These are phyloP conservation scores for Phalera bucephala DNA, from an alignment of 2,888 invertebrate genomes.

Conservation along the genomic window DNA sequence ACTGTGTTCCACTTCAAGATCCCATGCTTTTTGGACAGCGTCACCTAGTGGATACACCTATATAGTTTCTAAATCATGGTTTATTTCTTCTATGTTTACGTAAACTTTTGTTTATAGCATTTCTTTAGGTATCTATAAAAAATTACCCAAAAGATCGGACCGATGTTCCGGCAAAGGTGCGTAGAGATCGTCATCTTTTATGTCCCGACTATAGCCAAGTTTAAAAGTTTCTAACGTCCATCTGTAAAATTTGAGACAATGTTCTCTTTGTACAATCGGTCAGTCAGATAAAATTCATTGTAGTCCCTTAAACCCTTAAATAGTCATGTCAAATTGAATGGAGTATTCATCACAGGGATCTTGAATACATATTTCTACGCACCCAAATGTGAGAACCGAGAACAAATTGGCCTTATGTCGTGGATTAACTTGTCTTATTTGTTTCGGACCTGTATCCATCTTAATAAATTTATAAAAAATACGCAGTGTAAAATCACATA, in stretches of 20 bases:
- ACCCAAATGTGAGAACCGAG: conserved; percentile 82
- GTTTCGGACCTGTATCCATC: conserved; percentile 75
- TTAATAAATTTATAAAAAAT: conserved; percentile 7
- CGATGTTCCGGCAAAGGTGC: conserved; percentile 87
- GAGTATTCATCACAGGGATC: too few relatives aligned
- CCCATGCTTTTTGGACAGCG: conserved; percentile 85
- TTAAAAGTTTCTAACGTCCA: conserved; percentile 88
- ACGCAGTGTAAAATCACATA: neutral
- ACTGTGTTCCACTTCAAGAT: conserved; percentile 73
- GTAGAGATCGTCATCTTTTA: conserved; percentile 86
- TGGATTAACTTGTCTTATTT: conserved; percentile 68
- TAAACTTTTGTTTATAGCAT: too few relatives aligned
- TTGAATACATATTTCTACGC: too few relatives aligned
- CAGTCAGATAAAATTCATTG: too few relatives aligned
- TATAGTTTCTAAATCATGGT: too few relatives aligned
- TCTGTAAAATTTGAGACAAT: conserved; percentile 72
- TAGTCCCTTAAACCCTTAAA: too few relatives aligned
- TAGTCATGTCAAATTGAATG: too few relatives aligned
- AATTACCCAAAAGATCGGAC: conserved; percentile 77
- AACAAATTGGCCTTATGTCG: conserved; percentile 77
- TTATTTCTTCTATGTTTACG: too few relatives aligned
- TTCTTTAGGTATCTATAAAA: too few relatives aligned
- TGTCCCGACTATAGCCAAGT: conserved; percentile 85
- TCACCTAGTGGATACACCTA: too few relatives aligned
- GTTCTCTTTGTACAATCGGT: too few relatives aligned